Evolutionary conservation across 2,797 vertebrate genomes (phyloP), one percentile per base, ranked within the genome.

Genomic region (Dipus sagitta): DNA sequence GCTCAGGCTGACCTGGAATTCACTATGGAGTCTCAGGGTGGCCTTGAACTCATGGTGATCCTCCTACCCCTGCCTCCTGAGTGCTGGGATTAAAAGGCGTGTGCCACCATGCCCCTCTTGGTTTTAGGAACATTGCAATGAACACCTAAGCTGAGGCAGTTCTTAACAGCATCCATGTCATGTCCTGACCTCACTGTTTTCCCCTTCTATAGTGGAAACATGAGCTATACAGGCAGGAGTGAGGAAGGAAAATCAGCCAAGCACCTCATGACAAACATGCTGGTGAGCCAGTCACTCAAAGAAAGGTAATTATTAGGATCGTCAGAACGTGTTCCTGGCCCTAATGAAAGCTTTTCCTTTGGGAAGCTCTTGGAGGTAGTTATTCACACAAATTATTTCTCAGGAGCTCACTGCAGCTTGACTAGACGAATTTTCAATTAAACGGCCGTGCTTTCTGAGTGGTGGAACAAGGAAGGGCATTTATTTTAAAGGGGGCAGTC

Each of bases 341-440:
- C 65, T 87, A 96, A 95, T 94, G 86, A 95, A 96, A 93, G 74
- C 32, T 85, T 92, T 91, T 95, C 95, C 95, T 89, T 72, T 26
- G 93, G 90, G 95, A 94, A 60, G 28, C 67, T 89, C 84, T 94
- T 64, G 54, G 74, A 74, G 54, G 74, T 94, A 89, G 96, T 96
- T 96, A 96, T 90, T 97, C 92, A 95, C 74, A 95, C 80, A 94
- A 88, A 92, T 96, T 92, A 95, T 95, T 94, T 94, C 96, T 96
- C 95, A 86, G 81, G 93, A 94, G 68, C 30, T 70, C 86, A 82
- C 15, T 13, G 71, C 24, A 94, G 88, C 94, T 6, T 95, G 93
- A 96, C 88, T 95, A 84, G 80, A 96, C 84, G 91, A 95, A 68
- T 95, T 95, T 96, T 96, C 95, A 96, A 95, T 95, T 96, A 97